Evolutionary conservation across 1,140 invertebrate species (phyloP), one percentile per base, ranked within the genome.

Genomic region (Drosophila kurseongensis): DNA sequence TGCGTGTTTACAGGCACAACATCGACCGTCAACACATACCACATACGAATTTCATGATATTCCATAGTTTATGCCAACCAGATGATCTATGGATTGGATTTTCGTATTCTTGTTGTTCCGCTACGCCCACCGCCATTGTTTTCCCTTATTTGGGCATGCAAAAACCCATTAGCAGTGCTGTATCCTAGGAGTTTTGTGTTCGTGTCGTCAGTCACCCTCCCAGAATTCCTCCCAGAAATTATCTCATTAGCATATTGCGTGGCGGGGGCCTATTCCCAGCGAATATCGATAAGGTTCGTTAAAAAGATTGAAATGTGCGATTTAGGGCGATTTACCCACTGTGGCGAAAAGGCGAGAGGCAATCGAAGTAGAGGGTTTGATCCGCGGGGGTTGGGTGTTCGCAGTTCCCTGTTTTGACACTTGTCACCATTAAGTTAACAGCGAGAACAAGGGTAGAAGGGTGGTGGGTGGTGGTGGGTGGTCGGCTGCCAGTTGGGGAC

Each of bases 361-460:
- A 78, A 72, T 72, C 44, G 45, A 78, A 60, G 16, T 36, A 13
- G 41, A 45, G 44, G 54, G 47, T 12, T 42, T 66, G 38, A 57
- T 52, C 60, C 35, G 29, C 35, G 32, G 18, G 41, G 51, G 29
- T 38, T 40, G 9, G 23, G 48, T 47, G 51, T 35, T 38, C 55
- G 16, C 18, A 44, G 65, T 61, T 71, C 63, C 76, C 79, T 89
- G 84, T 83, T 88, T 89, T 89, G 84, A 89, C 84, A 90, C 84
- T 89, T 89, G 84, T 89, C 84, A 89, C 85, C 85, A 89, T 89
- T 89, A 89, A 84, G 84, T 88, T 90, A 89, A 90, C 84, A 84
- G 77, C 84, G 72, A 54, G 71, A 83, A 83, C 80, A 83, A 81
- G 78, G 36, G 42, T 3, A 54, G 41, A 45, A 36, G 47, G 50